Conservation (phyloP, 2,113 vertebrate species). For the Gulo gulo region DNA sequence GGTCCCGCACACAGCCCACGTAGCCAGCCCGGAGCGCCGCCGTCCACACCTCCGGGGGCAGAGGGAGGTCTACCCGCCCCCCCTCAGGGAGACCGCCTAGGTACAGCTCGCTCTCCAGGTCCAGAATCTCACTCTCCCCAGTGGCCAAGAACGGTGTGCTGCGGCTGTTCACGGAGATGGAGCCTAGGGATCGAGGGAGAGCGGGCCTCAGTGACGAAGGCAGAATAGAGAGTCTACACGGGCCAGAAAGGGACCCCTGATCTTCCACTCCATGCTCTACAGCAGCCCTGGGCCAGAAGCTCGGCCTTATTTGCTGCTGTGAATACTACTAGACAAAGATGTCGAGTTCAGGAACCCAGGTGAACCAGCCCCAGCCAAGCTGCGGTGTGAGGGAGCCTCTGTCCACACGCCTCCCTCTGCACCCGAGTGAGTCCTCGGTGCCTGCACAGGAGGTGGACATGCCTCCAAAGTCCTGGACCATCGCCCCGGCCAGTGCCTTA, state of each 20-base stretch:
- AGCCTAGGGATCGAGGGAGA: slow-evolving; percentile 81
- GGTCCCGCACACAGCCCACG: slow-evolving; percentile 93
- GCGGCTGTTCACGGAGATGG: slow-evolving; percentile 92
- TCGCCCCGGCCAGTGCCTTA: neutral
- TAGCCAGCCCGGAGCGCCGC: slow-evolving; percentile 91
- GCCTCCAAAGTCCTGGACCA: neutral
- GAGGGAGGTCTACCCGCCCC: slow-evolving; percentile 83
- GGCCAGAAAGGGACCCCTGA: neutral
- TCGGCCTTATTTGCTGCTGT: neutral
- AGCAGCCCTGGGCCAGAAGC: neutral
- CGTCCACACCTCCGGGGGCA: slow-evolving; percentile 93
- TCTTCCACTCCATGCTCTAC: neutral
- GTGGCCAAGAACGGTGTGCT: slow-evolving; percentile 91
- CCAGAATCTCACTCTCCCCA: slow-evolving; percentile 93
- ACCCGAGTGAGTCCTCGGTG: neutral
- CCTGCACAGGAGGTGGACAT: neutral
- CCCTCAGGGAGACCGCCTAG: slow-evolving; percentile 92
- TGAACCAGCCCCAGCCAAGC: neutral
- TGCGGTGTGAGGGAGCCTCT: neutral
- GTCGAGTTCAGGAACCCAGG: neutral
- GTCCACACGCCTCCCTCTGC: neutral
- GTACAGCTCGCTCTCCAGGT: slow-evolving; percentile 93
- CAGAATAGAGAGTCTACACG: neutral
- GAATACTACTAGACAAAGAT: neutral
- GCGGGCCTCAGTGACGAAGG: neutral